These are phyloP conservation scores for Drosophila emarginata DNA, from an alignment of 2,888 invertebrate genomes.

Conservation along the genomic window DNA sequence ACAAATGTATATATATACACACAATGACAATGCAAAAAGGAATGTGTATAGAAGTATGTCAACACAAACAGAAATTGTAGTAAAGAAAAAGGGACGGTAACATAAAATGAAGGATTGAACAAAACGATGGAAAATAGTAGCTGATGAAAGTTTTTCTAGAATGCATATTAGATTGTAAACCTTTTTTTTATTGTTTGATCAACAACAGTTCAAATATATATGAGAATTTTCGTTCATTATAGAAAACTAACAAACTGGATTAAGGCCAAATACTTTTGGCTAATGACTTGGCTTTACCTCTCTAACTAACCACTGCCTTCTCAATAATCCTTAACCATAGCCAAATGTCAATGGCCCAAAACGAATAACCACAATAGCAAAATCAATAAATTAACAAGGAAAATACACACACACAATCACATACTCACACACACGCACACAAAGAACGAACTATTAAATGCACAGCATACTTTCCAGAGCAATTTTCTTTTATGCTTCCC, in stretches of 20 bases:
- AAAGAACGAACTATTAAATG: conserved; percentile 58
- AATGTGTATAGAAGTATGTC: conserved; percentile 37
- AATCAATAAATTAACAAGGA: conserved; percentile 33
- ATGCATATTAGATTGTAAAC: not conserved
- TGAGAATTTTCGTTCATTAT: not conserved
- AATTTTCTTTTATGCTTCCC: conserved; percentile 60
- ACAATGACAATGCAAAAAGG: conserved; percentile 52
- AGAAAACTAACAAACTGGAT: not conserved
- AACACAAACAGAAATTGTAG: not conserved
- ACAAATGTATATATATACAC: too few species aligned
- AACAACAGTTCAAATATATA: not conserved
- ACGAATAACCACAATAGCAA: conserved; percentile 9
- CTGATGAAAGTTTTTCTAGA: conserved; percentile 17
- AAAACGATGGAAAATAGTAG: conserved; percentile 29
- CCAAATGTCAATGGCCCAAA: conserved; percentile 23
- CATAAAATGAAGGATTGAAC: conserved; percentile 19
- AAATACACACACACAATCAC: conserved; percentile 5
- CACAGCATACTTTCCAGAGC: conserved; percentile 43
- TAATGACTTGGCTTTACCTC: not conserved
- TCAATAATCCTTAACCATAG: conserved; percentile 2
- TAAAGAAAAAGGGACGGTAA: conserved; percentile 14
- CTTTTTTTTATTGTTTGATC: not conserved
- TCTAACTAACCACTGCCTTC: not conserved
- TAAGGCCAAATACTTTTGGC: not conserved
- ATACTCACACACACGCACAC: not conserved